Base-by-base conservation (phyloP, 2,888 invertebrate genomes). In the Erebia palarica region DNA sequence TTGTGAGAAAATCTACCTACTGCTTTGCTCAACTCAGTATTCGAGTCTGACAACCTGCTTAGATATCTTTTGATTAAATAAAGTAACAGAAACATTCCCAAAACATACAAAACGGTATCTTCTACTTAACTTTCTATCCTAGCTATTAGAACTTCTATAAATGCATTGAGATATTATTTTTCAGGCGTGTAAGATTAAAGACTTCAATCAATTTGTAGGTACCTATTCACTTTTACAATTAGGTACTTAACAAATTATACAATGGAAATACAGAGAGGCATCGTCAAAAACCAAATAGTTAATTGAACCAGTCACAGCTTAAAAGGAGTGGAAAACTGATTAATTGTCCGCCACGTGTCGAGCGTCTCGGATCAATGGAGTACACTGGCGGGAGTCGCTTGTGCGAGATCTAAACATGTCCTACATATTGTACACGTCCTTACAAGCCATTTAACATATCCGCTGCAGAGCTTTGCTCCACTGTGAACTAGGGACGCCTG, bases 401-500 rank as follows among this genome's bases (percentile, higher is more conserved):
- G 36, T 4, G 42, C 59, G 59, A 60, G 42, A 60, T 16, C 59
- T 42, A 9, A 42, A n/a, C 42, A 60, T 60, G 59, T n/a, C 42
- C 59, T n/a, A 42, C 59, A 60, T 42, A 42, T n/a, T 60, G 59
- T 16, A 57, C 57, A 57, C 21, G 57, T 21, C 57, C 21, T 57
- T 21, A 21, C 57, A 21, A 13, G 21, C 57, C 57, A 21, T 21
- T 57, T 57, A 57, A 57, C 21, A 21, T 13, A 57, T 57, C 57
- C 13, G 21, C 21, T 21, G 21, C 21, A 13, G 57, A 11, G 55
- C 13, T 11, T 13, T 5, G 21, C 3, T 57, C 57, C 57, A 57
- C 57, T 57, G 1, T 21, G 57, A 57, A 7, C 57, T 21, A 57
- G 16, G 16, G 16, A 9, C 36, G 36, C 36, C 36, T 36, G 36